Evolutionary conservation across 1,140 invertebrate species (phyloP).

Genomic region (Rhopalosiphum maidis): DNA sequence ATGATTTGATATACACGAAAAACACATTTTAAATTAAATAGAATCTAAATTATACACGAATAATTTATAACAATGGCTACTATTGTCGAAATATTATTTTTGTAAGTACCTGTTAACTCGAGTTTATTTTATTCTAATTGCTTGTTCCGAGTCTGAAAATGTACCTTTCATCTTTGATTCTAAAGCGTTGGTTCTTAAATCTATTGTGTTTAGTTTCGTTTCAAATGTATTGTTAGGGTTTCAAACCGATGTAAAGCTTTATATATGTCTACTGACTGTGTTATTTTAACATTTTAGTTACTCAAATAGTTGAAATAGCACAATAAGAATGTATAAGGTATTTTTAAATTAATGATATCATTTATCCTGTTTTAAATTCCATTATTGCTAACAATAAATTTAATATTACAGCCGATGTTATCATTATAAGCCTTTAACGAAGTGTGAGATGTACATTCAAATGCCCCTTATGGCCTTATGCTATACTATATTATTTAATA

Average conservation of each 20-base stretch:
- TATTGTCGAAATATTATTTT: neutral
- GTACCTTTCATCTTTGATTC: constrained; percentile 5
- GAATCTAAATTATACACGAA: neutral
- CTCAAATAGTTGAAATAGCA: neutral
- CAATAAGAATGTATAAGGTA: neutral
- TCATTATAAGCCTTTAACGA: neutral
- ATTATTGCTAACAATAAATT: neutral
- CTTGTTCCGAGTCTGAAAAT: neutral
- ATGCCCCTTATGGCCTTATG: neutral
- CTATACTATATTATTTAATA: neutral
- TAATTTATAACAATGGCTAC: neutral
- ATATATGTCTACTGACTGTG: neutral
- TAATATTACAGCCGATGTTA: neutral
- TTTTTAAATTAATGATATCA: neutral
- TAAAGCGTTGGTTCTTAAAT: neutral
- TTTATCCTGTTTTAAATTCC: neutral
- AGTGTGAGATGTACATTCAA: neutral
- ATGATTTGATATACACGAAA: neutral
- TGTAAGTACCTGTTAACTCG: neutral
- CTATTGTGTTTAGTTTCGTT: neutral
- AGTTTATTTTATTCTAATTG: neutral
- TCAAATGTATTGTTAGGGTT: neutral
- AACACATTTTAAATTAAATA: neutral
- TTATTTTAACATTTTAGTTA: neutral
- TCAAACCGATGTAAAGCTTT: neutral